These are phyloP conservation scores for Etheostoma spectabile DNA, from an alignment of 2,113 vertebrate genomes.

Conservation along the genomic window DNA sequence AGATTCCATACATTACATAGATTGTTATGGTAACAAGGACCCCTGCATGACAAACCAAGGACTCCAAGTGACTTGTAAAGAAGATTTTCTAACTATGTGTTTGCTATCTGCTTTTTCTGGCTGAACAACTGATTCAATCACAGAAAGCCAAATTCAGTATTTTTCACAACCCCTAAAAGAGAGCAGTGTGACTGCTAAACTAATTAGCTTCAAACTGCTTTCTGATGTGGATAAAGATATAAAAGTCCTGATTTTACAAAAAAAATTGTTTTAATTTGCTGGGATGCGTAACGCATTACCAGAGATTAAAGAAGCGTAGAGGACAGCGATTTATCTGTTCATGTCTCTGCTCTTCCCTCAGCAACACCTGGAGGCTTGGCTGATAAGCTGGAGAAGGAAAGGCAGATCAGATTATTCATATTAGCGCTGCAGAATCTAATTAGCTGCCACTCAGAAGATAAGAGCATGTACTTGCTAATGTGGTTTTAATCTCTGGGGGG, in stretches of 20 bases:
- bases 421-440: conserved; percentile 61
- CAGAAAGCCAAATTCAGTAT: not conserved
- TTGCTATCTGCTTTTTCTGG: not conserved
- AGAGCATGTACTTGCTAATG: conserved; percentile 35
- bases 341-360: not conserved
- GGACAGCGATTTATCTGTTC: not conserved
- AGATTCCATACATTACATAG: not conserved
- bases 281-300: not conserved
- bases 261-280: not conserved
- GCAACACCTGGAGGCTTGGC: conserved; percentile 43
- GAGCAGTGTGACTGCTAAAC: not conserved
- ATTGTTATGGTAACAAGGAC: no score
- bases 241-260: not conserved
- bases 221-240: not conserved
- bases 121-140: not conserved
- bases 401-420: conserved; percentile 67
- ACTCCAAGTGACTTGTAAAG: not conserved
- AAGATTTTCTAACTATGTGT: no score
- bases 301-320: conserved; percentile 17
- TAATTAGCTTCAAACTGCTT: not conserved
- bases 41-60: not conserved
- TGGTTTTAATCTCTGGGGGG: conserved; percentile 29
- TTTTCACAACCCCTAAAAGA: not conserved
- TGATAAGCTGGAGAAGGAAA: conserved; percentile 41
- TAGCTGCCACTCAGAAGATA: conserved; percentile 51